Conservation (phyloP, 2,888 invertebrate species). For the Cosmorhoe ocellata region DNA sequence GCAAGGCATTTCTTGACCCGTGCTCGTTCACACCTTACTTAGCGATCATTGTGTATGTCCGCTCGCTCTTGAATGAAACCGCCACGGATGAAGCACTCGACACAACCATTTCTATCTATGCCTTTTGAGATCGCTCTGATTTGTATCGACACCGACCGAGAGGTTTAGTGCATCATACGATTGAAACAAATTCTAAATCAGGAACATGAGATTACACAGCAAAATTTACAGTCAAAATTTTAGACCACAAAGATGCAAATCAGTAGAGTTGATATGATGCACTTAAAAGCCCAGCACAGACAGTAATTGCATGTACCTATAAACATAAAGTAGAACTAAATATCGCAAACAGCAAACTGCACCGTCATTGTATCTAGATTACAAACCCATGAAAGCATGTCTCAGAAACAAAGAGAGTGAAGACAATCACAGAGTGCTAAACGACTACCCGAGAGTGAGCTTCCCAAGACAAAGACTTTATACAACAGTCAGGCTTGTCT, state of each 20-base stretch:
- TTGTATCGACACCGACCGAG: slow-evolving; percentile 59
- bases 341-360: slow-evolving; percentile 74
- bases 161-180: slow-evolving; percentile 79
- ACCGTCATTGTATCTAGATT: slow-evolving; percentile 72
- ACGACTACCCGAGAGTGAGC: slow-evolving; percentile 65
- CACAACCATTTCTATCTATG: slow-evolving; percentile 74
- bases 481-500: slow-evolving; percentile 75
- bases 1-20: slow-evolving; percentile 78
- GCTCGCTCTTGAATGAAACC: slow-evolving; percentile 76
- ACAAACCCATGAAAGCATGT: slow-evolving; percentile 81
- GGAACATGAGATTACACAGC: slow-evolving; percentile 36
- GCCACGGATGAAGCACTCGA: slow-evolving; percentile 74
- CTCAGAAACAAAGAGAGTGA: slow-evolving; percentile 75
- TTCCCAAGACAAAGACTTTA: slow-evolving; percentile 72
- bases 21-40: slow-evolving; percentile 79
- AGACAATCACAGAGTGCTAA: slow-evolving; percentile 60
- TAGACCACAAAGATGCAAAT: slow-evolving; percentile 33
- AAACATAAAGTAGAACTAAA: slow-evolving; percentile 70
- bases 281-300: slow-evolving; percentile 75
- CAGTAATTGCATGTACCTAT: slow-evolving; percentile 67
- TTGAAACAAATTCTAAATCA: slow-evolving; percentile 46
- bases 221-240: slow-evolving; percentile 36
- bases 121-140: slow-evolving; percentile 75
- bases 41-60: slow-evolving; percentile 81
- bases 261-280: slow-evolving; percentile 71